Evolutionary conservation across 2,888 invertebrate species (phyloP), one percentile per base, ranked within the genome.

Genomic region (Beris chalybata): DNA sequence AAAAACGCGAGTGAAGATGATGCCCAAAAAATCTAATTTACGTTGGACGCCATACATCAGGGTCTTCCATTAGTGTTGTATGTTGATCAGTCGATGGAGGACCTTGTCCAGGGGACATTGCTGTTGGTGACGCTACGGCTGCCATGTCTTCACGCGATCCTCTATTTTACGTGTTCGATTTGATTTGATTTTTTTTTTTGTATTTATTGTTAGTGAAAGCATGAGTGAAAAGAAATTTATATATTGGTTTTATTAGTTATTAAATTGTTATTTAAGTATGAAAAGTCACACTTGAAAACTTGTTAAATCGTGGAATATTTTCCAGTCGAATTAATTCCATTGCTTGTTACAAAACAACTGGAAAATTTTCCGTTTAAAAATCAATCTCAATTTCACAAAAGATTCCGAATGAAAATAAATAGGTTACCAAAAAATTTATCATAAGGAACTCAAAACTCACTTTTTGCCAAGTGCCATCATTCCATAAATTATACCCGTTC

Each of bases 401-500:
- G 15, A 47, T 13, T 13, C 47, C n/a, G 22, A 52, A 15, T 48
- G 29, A 22, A 52, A 52, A 52, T 52, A 3, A 52, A 52, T 13
- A 29, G 52, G 11, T 52, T 52, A 29, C 13, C 29, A n/a, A 5
- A 11, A n/a, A 9, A 30, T 1, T 66, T 44, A 64, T 50, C 47
- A 45, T 64, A 22, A 50, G 12, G n/a, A 55, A 55, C 9, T 38
- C 3, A 52, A 4, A 75, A 90, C 93, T 90, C 83, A 96, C 95
- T 97, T 97, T 83, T 89, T 93, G 71, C 97, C 97, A 70, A 97
- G 85, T 63, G 95, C 90, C 92, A 97, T 94, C 87, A 96, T 89
- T 74, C 95, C 95, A 80, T 97, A 97, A 67, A 95, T 82, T 70
- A 92, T 86, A 66, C 96, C 97, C 65, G 95, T 93, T 30, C 85